Conservation (phyloP, 1,140 invertebrate genomes). For the Ceratosolen solmsi region DNA sequence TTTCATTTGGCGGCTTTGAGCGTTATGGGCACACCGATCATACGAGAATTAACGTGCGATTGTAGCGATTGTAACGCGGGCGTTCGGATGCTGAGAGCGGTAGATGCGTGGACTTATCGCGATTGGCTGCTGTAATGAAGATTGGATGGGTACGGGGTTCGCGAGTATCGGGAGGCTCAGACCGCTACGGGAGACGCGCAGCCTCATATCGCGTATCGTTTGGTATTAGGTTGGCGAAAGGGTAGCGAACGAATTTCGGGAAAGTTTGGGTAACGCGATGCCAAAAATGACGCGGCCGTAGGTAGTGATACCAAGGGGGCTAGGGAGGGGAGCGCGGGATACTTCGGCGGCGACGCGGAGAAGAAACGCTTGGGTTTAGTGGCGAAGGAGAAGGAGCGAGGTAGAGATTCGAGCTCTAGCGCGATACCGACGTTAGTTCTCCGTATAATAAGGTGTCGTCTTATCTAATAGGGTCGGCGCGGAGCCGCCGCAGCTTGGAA, state of each 20-base stretch:
- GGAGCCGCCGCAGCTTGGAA: conserved; percentile 63
- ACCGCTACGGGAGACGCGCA: too few relatives aligned
- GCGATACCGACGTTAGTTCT: conserved; percentile 70
- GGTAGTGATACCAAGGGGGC: neutral
- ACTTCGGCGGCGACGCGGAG: conserved; percentile 14
- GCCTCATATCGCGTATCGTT: too few relatives aligned
- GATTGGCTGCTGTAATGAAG: too few relatives aligned
- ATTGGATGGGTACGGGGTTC: too few relatives aligned
- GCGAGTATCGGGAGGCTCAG: too few relatives aligned
- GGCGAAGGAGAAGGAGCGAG: conserved; percentile 52
- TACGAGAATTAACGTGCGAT: too few relatives aligned
- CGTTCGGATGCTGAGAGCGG: too few relatives aligned
- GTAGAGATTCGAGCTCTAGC: conserved; percentile 37
- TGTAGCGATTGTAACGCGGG: too few relatives aligned
- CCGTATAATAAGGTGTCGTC: conserved; percentile 75
- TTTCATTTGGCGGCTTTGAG: too few relatives aligned
- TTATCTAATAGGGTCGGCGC: conserved; percentile 73
- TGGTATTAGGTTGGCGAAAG: neutral
- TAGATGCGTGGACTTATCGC: too few relatives aligned
- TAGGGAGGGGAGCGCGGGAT: conserved; percentile 18
- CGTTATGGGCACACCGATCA: too few relatives aligned
- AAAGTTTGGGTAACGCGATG: conserved; percentile 42
- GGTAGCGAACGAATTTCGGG: neutral
- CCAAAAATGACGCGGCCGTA: conserved; percentile 35
- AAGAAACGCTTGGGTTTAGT: conserved; percentile 50